phyloP scores from a whole-genome alignment of 2,113 vertebrate species.

The Prunella fulvescens region DNA sequence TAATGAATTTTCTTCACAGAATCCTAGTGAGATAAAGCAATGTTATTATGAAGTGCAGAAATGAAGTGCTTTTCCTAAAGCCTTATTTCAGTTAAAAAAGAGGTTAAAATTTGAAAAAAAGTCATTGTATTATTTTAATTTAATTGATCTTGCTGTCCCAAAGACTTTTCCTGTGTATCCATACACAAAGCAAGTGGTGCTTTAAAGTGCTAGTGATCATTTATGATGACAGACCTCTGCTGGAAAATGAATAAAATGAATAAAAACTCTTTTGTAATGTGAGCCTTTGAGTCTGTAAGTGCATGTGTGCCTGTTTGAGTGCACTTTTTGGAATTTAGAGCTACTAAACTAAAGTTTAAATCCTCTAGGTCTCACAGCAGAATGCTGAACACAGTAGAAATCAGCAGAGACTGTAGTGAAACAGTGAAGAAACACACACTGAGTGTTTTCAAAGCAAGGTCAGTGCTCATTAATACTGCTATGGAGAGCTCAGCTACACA shows the following conservation, averaged over 20 bases:
- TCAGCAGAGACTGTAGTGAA: not conserved
- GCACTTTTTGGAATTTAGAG: not conserved
- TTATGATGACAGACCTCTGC: not conserved
- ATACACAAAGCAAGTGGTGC: not conserved
- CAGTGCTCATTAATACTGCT: conserved; percentile 56
- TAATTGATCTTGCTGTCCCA: conserved; percentile 13
- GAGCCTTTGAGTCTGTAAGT: not conserved
- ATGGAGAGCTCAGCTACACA: conserved; percentile 38
- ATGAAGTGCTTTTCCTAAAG: not conserved
- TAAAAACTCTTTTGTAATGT: not conserved
- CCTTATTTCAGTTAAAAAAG: not conserved
- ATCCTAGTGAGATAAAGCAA: conserved; percentile 17
- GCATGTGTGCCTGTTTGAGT: not conserved
- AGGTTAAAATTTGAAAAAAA: not conserved
- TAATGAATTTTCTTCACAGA: conserved; percentile 54
- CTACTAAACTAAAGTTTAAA: not conserved
- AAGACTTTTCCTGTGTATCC: not conserved
- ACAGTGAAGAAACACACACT: conserved; percentile 25
- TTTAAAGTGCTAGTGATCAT: not conserved
- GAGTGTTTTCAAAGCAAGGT: conserved; percentile 55
- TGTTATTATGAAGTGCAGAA: conserved; percentile 27
- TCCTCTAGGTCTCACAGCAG: not conserved
- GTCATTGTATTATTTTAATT: not conserved
- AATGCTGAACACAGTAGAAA: not conserved
- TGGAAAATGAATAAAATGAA: not conserved